These are phyloP conservation scores for Adrianichthys oophorus DNA, from an alignment of 2,797 vertebrate species.

Conservation along the genomic window DNA sequence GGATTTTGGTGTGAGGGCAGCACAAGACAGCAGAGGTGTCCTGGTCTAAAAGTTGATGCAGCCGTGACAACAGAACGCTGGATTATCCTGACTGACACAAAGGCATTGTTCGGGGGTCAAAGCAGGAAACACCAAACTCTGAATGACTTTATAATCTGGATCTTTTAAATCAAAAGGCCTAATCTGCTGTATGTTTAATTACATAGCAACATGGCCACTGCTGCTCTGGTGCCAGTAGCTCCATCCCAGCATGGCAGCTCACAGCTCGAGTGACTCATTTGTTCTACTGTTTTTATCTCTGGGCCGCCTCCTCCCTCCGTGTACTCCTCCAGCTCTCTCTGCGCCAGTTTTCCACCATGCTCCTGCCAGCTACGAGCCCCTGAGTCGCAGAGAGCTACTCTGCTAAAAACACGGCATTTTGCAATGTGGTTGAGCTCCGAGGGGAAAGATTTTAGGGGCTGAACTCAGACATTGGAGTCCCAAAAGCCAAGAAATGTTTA, in stretches of 20 bases:
- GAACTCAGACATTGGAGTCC: not conserved
- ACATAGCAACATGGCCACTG: conserved; percentile 64
- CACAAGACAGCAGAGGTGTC: conserved; percentile 21
- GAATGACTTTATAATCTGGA: conserved; percentile 41
- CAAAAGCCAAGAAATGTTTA: not conserved
- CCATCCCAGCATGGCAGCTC: conserved; percentile 19
- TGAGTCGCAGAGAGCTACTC: conserved; percentile 6
- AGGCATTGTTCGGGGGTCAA: not conserved
- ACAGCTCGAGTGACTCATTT: conserved; percentile 60
- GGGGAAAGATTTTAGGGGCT: not conserved
- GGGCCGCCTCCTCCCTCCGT: conserved; percentile 52
- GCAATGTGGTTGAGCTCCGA: conserved; percentile 8
- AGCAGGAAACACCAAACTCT: conserved; percentile 36
- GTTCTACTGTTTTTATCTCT: conserved; percentile 60
- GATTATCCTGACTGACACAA: not conserved
- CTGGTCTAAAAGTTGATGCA: not conserved
- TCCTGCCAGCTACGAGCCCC: conserved; percentile 49
- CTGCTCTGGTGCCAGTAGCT: conserved; percentile 32
- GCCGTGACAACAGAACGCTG: no score
- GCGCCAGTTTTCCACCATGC: conserved; percentile 58
- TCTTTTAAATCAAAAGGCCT: conserved; percentile 38
- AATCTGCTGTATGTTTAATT: conserved; percentile 56
- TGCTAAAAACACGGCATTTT: conserved; percentile 4
- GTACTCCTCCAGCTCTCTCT: conserved; percentile 29
- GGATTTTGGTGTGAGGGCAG: conserved; percentile 22